Conservation (phyloP, 2,113 vertebrate species). For the Pollimyrus isidori region DNA sequence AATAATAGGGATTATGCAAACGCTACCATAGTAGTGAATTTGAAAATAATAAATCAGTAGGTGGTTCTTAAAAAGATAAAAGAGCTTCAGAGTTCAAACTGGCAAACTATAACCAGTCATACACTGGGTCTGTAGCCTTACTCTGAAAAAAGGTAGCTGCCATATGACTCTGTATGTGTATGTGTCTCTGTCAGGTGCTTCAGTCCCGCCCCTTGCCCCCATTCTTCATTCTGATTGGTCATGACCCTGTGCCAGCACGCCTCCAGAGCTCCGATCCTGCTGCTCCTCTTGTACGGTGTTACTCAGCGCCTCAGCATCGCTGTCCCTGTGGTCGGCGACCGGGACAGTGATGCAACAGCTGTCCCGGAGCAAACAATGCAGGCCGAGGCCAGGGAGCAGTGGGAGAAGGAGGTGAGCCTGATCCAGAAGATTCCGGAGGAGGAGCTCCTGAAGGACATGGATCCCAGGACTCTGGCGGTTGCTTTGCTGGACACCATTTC, state of each 20-base stretch:
- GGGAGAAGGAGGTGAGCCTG: constrained; percentile 39
- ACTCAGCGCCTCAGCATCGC: constrained; percentile 54
- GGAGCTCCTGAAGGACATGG: constrained; percentile 57
- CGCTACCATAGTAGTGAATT: background rate
- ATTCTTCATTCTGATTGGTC: constrained; percentile 66
- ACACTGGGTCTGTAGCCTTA: background rate
- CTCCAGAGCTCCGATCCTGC: constrained; percentile 59
- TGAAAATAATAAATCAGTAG: background rate
- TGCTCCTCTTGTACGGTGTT: constrained; percentile 62
- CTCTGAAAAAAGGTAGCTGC: background rate
- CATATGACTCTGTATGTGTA: constrained; percentile 7
- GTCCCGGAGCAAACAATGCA: constrained; percentile 5
- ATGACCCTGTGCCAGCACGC: constrained; percentile 65
- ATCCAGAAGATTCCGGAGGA: constrained; percentile 35
- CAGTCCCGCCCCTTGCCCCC: constrained; percentile 40
- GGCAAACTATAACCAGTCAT: background rate
- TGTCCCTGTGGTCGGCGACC: constrained; percentile 46
- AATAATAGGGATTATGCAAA: background rate
- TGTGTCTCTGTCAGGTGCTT: constrained; percentile 54
- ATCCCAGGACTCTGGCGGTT: constrained; percentile 64
- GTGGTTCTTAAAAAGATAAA: background rate
- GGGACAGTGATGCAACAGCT: constrained; percentile 21
- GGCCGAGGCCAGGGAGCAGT: constrained; percentile 45
- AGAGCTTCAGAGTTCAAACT: background rate
- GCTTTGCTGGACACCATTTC: constrained; percentile 72